Base-by-base conservation (phyloP, 2,113 vertebrate genomes). In the Dasyurus viverrinus region DNA sequence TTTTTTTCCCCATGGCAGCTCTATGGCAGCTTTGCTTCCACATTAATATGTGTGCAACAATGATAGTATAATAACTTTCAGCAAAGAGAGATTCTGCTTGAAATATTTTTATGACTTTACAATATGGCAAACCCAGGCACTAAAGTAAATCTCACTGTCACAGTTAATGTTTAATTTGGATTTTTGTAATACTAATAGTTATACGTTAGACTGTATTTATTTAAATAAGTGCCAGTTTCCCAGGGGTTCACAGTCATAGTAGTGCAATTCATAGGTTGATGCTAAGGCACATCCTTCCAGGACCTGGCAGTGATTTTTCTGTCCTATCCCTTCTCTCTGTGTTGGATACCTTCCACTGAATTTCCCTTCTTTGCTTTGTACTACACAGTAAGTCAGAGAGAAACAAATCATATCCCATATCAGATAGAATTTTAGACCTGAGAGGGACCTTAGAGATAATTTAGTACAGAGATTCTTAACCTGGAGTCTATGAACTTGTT, bases 41-140 rank as follows among this genome's bases (percentile, higher is more conserved):
- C 91, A 94, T 95, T 97, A 97, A 92, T 96, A 95, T 96, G 54
- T 93, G 54, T 50, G 46, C 92, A 93, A 91, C 48, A 57, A 96
- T 30, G 91, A 92, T 94, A 96, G 94, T 53, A 53, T 96, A 96
- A 96, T 96, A 48, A 2, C 90, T 97, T 95, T 97, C 92, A 96
- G 8, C 91, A 95, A 96, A 97, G 94, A 96, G 94, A 89, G 16
- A 94, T 95, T 97, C 89, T 96, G 46, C 55, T 84, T 92, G 91
- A 97, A 97, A 97, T 95, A 97, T 96, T 97, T 97, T 97, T 97
- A 97, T 97, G 95, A 96, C 93, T 96, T 97, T 90, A 96, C 92
- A 96, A 94, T 95, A 94, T 30, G 54, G 92, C 68, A 97, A 97
- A 95, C 92, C 95, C 54, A 93, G 94, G 92, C 91, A 96, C 94